These are phyloP conservation scores for Acanthurus lineatus DNA, from an alignment of 2,797 vertebrate species.

Conservation along the genomic window DNA sequence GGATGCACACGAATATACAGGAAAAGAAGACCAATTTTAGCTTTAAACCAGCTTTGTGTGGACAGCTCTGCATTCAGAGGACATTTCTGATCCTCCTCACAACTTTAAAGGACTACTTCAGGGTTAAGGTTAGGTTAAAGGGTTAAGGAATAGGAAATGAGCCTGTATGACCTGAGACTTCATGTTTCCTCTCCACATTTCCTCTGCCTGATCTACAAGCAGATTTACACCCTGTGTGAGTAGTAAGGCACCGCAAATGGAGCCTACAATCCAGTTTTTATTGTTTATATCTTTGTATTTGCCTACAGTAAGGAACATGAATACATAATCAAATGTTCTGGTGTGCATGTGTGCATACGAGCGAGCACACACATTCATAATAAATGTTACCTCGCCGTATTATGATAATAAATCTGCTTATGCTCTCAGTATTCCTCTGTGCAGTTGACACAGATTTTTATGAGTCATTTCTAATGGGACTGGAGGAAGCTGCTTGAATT, in stretches of 20 bases:
- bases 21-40: too few relatives aligned
- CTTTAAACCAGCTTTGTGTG: too few relatives aligned
- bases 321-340: conserved; percentile 35
- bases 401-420: conserved; percentile 59
- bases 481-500: conserved; percentile 59
- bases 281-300: conserved; percentile 21
- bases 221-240: conserved; percentile 25
- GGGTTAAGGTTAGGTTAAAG: too few relatives aligned
- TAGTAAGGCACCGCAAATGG: background rate
- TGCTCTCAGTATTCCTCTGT: conserved; percentile 48
- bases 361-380: conserved; percentile 43
- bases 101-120: too few relatives aligned
- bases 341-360: conserved; percentile 5
- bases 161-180: background rate
- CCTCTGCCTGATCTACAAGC: background rate
- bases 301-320: conserved; percentile 20
- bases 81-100: too few relatives aligned
- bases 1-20: background rate
- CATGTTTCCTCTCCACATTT: background rate
- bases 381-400: conserved; percentile 58
- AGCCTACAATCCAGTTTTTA: background rate
- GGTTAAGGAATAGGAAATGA: background rate
- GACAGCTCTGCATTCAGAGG: too few relatives aligned
- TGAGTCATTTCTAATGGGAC: conserved; percentile 69
- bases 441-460: conserved; percentile 62